Evolutionary conservation across 2,113 vertebrate species (phyloP).

Genomic region (Verasper variegatus): DNA sequence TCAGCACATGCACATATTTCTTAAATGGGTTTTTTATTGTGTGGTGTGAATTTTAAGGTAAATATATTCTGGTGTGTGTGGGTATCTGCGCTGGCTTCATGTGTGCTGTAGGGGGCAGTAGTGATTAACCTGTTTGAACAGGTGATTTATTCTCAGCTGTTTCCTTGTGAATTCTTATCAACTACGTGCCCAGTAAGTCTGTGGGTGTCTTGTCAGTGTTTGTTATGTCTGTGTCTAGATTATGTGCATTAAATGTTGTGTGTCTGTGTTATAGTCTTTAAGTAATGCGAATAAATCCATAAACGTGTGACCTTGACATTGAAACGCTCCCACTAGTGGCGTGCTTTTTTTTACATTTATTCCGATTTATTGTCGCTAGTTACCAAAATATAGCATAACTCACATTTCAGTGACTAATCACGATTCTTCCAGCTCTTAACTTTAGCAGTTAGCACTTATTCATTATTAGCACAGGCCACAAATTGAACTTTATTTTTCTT

Average conservation of each 20-base stretch:
- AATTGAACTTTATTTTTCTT: too few relatives aligned
- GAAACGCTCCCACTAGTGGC: not conserved
- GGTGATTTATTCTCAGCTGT: not conserved
- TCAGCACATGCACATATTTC: conserved; percentile 55
- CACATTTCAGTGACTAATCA: too few relatives aligned
- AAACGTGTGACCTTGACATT: conserved; percentile 11
- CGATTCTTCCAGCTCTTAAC: too few relatives aligned
- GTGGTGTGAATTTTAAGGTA: conserved; percentile 10
- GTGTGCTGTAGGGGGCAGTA: conserved; percentile 19
- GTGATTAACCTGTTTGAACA: conserved; percentile 4
- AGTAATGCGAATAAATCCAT: not conserved
- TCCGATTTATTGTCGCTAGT: not conserved
- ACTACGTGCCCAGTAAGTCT: conserved; percentile 15
- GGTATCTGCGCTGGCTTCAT: not conserved
- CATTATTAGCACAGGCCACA: too few relatives aligned
- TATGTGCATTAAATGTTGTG: conserved; percentile 23
- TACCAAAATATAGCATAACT: not conserved
- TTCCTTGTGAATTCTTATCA: conserved; percentile 7
- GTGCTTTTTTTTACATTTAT: conserved; percentile 29
- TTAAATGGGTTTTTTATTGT: conserved; percentile 22
- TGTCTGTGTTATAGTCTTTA: conserved; percentile 1
- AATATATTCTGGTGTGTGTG: conserved; percentile 38
- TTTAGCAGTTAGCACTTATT: too few relatives aligned
- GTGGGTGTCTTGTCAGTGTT: conserved; percentile 23
- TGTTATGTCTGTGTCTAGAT: conserved; percentile 21